phyloP scores from a whole-genome alignment of 2,113 vertebrate species.

The Dissostichus mawsoni region DNA sequence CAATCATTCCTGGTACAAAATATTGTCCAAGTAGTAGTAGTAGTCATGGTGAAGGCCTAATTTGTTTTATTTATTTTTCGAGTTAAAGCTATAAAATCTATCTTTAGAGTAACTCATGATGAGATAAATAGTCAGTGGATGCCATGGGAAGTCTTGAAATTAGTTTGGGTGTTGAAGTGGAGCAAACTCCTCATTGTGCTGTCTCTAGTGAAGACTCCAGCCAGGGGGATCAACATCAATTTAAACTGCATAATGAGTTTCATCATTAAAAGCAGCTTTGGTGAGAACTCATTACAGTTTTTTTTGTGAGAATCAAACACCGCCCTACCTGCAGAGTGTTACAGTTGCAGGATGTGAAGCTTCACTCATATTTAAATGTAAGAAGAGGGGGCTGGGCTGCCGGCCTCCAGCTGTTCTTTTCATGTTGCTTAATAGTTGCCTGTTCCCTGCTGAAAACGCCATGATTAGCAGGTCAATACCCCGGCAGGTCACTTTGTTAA shows the following conservation, averaged over 20 bases:
- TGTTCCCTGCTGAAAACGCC: constrained; percentile 59
- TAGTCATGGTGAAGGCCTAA: too few relatives aligned
- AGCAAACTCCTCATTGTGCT: not conserved
- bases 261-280: not conserved
- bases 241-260: not conserved
- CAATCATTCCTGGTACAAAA: too few relatives aligned
- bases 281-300: not conserved
- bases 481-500: constrained; percentile 72
- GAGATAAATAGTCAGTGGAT: not conserved
- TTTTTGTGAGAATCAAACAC: not conserved
- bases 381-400: constrained; percentile 43
- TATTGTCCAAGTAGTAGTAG: too few relatives aligned
- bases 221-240: not conserved
- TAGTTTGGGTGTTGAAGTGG: constrained; percentile 24
- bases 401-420: constrained; percentile 70
- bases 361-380: constrained; percentile 45
- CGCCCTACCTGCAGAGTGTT: not conserved
- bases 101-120: not conserved
- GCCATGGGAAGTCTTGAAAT: constrained; percentile 1
- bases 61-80: too few relatives aligned
- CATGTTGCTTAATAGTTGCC: constrained; percentile 44
- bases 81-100: too few relatives aligned
- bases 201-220: not conserved
- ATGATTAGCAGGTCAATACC: constrained; percentile 77
- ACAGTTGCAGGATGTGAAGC: constrained; percentile 20